Percentiles rank a stretch among this genome's conserved stretches.
phyloP scores from a whole-genome alignment of 2,888 invertebrate genomes.

The Agonopterix heracliana region DNA sequence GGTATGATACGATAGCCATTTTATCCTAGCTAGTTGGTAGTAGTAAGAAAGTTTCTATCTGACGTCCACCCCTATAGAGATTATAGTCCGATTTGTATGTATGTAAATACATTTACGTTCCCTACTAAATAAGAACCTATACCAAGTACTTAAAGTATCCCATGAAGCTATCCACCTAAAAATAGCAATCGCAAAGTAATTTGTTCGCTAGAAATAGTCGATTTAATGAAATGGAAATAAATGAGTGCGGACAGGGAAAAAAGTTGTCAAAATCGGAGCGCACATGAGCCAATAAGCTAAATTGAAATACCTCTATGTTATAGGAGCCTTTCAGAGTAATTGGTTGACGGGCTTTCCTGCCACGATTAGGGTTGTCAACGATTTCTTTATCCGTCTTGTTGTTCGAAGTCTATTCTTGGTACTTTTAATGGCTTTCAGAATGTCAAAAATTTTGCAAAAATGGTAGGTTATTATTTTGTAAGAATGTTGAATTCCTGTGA shows the following conservation, averaged over 20 bases:
- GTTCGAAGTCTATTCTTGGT: background rate
- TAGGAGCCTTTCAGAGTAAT: conserved; percentile 67
- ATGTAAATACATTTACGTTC: too few relatives aligned
- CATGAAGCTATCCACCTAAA: background rate
- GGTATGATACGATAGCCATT: too few relatives aligned
- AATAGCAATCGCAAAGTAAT: conserved; percentile 1
- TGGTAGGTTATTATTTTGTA: too few relatives aligned
- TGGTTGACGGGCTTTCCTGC: conserved; percentile 56
- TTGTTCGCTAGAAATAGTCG: conserved; percentile 16
- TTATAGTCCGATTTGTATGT: too few relatives aligned
- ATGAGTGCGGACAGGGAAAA: conserved; percentile 49
- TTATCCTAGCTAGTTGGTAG: too few relatives aligned
- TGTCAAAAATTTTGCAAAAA: too few relatives aligned
- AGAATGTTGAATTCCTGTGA: too few relatives aligned
- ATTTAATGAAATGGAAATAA: conserved; percentile 60
- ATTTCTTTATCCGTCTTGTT: conserved; percentile 7
- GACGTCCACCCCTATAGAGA: too few relatives aligned
- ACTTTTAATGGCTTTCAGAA: too few relatives aligned
- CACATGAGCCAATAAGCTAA: conserved; percentile 70
- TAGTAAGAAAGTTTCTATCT: too few relatives aligned
- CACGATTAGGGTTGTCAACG: conserved; percentile 39
- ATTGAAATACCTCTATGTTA: conserved; percentile 65
- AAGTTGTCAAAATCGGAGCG: conserved; percentile 64
- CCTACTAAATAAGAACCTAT: too few relatives aligned
- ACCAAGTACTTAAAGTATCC: too few relatives aligned